Evolutionary conservation across 2,888 invertebrate species (phyloP), one percentile per base, ranked within the genome.

Genomic region (Frankliniella fusca): DNA sequence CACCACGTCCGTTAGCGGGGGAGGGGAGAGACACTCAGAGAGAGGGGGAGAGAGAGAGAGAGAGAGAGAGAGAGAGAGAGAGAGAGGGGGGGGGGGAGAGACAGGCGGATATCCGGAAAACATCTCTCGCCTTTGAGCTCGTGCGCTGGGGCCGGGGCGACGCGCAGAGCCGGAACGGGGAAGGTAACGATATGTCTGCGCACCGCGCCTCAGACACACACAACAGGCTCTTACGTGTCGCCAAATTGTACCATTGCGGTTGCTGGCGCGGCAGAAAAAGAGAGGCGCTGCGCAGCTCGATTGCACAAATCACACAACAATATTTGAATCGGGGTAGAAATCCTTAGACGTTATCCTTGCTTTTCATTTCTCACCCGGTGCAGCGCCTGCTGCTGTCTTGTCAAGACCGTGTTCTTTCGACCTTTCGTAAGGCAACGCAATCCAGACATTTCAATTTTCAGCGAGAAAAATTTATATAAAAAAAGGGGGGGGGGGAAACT

Each of bases 21-120:
- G 48, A 12, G 28, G 80, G 12, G 12, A n/a, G n/a, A 20, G 80
- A 80, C 9, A 80, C n/a, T n/a, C n/a, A n/a, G n/a, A n/a, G n/a
- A n/a, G n/a, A n/a, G n/a, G n/a, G n/a, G n/a, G 80, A 80, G 80
- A n/a, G n/a, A 48, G 61, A 38, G 81, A 20, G 9, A 15, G 61
- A 7, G 61, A 10, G 80, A 20, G 80, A n/a, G n/a, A 48, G 61
- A 38, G 81, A 1, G 9, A 15, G 61, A 7, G 61, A 48, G 83
- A 83, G 81, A 84, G 80, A 82, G 50, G 84, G 15, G 61, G 61
- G 15, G 15, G 61, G 15, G 20, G 23, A 27, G 70, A 27, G 70
- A 23, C 27, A 76, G 70, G 1, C 70, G 70, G 70, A 76, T 76
- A 76, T 76, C 70, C 70, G 70, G 70, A 76, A 76, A 76, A 76